Base-by-base conservation (phyloP, 2,888 invertebrate genomes). In the Erannis defoliaria region DNA sequence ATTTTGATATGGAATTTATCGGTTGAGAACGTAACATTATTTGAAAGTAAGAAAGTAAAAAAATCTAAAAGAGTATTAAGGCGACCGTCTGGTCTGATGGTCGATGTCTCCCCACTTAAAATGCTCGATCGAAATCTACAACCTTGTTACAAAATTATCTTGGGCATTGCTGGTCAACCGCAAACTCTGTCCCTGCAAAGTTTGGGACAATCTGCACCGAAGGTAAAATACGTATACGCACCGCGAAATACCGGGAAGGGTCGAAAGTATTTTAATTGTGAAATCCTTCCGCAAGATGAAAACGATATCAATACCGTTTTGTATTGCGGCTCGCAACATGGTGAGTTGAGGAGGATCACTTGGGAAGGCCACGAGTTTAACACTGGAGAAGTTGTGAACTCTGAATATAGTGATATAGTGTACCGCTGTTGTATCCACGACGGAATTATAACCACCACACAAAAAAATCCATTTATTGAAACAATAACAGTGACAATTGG, bases 1-100 rank as follows among this genome's bases (percentile, higher is more conserved):
- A 89, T 97, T 46, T 90, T 95, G 38, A 94, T 96, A 76, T 97
- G 97, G 96, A 95, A 96, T 85, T 84, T 97, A 50, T 94, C 95
- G 65, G 89, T 90, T n/a, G 88, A 89, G 64, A 89, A 87, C 66
- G 68, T 86, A 1, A 78, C 76, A 2, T 66, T 75, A 29, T 78
- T 85, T 65, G 88, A 89, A 70, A 76, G 78, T 0, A 90, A 86
- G 58, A 89, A 85, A 72, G 74, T 86, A 2, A 89, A 88, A 67
- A 90, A 86, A 71, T 88, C 93, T 4, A 91, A 88, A 72, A 87
- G 94, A 66, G 80, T 94, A 38, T 73, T 76, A 4, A 86, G 82
- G 68, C 86, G 94, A 54, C 96, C 96, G 0, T 92, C 94, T 10
- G 94, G 94, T 0, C 79, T 96, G 40, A 78, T 92, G 0, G 88